Conservation (phyloP, 2,113 vertebrate species). For the Hymenochirus boettgeri region DNA sequence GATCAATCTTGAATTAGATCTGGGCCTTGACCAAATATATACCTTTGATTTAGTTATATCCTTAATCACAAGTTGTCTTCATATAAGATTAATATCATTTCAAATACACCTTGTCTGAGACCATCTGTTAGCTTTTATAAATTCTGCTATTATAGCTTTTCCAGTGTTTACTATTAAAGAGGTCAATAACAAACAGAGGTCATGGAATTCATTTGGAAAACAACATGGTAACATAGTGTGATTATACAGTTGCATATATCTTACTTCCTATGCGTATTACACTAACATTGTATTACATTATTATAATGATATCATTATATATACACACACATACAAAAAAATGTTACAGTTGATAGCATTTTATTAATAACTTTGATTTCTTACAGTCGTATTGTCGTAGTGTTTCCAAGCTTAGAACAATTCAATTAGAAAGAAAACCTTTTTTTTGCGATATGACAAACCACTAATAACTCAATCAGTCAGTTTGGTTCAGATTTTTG, state of each 20-base stretch:
- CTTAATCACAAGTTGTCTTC: constrained; percentile 48
- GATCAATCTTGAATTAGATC: constrained; percentile 51
- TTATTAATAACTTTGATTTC: too few relatives aligned
- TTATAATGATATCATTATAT: neutral
- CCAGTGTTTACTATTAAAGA: constrained; percentile 43
- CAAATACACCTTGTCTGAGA: constrained; percentile 50
- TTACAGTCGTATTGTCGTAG: too few relatives aligned
- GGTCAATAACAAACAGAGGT: constrained; percentile 44
- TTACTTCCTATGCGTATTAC: neutral
- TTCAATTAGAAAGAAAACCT: too few relatives aligned
- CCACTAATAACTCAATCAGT: too few relatives aligned
- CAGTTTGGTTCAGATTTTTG: neutral
- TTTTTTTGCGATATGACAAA: too few relatives aligned
- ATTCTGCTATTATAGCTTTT: constrained; percentile 34
- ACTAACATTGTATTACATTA: too few relatives aligned
- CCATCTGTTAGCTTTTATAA: constrained; percentile 52
- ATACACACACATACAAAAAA: too few relatives aligned
- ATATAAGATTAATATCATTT: constrained; percentile 55
- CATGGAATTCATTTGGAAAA: constrained; percentile 39
- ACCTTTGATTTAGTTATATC: constrained; percentile 48
- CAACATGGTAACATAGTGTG: constrained; percentile 19
- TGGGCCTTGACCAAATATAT: constrained; percentile 48
- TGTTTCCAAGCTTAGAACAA: too few relatives aligned
- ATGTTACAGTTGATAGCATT: too few relatives aligned
- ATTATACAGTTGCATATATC: too few relatives aligned